Evolutionary conservation across 1,140 invertebrate species (phyloP).

Genomic region (Melanaphis sacchari): DNA sequence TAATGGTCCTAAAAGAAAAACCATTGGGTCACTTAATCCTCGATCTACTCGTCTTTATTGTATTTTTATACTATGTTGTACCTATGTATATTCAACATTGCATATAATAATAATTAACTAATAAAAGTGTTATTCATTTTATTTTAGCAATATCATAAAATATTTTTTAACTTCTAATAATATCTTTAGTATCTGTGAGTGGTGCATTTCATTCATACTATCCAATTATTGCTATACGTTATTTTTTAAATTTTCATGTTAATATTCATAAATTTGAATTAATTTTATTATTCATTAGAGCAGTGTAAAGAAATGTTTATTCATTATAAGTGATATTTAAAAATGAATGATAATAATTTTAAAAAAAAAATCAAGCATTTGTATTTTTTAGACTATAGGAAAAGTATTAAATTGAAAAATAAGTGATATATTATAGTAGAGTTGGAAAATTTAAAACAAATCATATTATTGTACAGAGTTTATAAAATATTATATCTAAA

Average conservation of each 20-base stretch:
- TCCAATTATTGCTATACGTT: not conserved
- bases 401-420: not conserved
- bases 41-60: not conserved
- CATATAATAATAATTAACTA: not conserved
- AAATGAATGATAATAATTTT: not conserved
- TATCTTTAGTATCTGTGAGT: not conserved
- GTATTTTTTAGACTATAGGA: not conserved
- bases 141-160: not conserved
- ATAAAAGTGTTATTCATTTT: not conserved
- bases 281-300: not conserved
- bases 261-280: not conserved
- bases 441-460: not conserved
- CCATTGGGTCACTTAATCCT: not conserved
- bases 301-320: not conserved
- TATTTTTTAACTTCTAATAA: not conserved
- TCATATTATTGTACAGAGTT: not conserved
- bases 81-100: not conserved
- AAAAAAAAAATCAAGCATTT: not conserved
- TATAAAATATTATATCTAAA: not conserved
- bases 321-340: not conserved
- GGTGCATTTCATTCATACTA: not conserved
- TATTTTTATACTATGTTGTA: not conserved
- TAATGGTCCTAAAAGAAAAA: not conserved
- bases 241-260: no score
- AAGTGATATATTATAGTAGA: not conserved